phyloP scores from a whole-genome alignment of 2,888 invertebrate species.

The Antheraea yamamai region DNA sequence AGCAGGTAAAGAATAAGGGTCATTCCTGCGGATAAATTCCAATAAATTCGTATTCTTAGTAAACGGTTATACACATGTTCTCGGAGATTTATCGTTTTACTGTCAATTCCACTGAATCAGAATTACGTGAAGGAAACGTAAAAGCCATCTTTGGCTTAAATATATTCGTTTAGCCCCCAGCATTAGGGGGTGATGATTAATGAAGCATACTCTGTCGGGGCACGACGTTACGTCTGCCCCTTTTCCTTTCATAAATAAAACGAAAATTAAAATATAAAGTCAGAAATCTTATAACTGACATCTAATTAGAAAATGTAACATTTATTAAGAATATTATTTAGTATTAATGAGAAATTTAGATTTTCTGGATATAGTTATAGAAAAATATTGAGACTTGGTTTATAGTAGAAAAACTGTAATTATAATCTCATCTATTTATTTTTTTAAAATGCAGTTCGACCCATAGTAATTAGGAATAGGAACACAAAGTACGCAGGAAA shows the following conservation, averaged over 20 bases:
- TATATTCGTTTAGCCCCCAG: slow-evolving; percentile 70
- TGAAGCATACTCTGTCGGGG: slow-evolving; percentile 54
- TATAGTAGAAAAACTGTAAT: too few species aligned
- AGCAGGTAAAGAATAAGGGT: neutral
- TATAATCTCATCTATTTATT: neutral
- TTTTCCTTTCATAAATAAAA: slow-evolving; percentile 64
- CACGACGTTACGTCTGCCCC: slow-evolving; percentile 50
- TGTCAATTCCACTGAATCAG: slow-evolving; percentile 54
- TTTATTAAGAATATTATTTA: neutral
- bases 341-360: neutral
- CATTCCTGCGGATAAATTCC: neutral
- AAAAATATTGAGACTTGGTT: neutral
- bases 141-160: slow-evolving; percentile 63
- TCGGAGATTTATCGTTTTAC: slow-evolving; percentile 38
- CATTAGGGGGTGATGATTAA: slow-evolving; percentile 75
- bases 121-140: slow-evolving; percentile 54
- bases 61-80: slow-evolving; percentile 23
- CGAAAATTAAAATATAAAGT: slow-evolving; percentile 32
- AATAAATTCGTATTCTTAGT: neutral
- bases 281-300: slow-evolving; percentile 21
- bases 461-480: too few species aligned
- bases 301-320: neutral
- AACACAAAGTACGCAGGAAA: neutral
- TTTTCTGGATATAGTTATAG: neutral
- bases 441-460: neutral